Percentiles rank a stretch among this genome's conserved stretches.
Conservation (phyloP, 2,888 invertebrate genomes). For the Hetaerina titia region DNA sequence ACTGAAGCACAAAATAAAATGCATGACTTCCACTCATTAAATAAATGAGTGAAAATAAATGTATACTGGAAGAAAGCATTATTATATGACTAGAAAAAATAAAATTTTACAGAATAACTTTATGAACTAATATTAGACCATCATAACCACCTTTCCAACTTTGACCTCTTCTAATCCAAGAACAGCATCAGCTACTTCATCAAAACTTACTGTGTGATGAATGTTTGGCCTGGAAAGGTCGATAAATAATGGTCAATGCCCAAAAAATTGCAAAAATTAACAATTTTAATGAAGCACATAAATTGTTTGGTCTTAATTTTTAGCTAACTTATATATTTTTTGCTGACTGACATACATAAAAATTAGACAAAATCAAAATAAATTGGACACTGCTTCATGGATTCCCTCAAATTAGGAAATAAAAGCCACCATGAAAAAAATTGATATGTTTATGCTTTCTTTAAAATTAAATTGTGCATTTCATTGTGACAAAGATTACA, state of each 20-base stretch:
- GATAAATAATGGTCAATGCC: not conserved
- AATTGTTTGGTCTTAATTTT: too few relatives aligned
- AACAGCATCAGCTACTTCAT: constrained; percentile 74
- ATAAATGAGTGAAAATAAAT: not conserved
- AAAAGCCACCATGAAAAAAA: too few relatives aligned
- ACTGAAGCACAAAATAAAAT: not conserved
- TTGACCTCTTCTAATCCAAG: constrained; percentile 73
- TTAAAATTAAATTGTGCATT: too few relatives aligned
- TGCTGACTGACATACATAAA: too few relatives aligned
- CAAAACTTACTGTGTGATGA: constrained; percentile 75
- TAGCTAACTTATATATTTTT: not conserved
- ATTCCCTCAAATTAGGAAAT: not conserved
- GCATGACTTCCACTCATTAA: not conserved
- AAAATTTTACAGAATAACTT: not conserved
- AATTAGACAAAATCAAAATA: not conserved
- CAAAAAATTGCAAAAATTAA: too few relatives aligned
- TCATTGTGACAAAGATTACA: too few relatives aligned
- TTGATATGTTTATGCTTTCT: too few relatives aligned
- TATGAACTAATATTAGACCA: not conserved
- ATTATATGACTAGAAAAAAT: not conserved
- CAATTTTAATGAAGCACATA: not conserved
- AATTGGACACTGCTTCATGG: not conserved
- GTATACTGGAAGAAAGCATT: not conserved
- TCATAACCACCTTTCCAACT: constrained; percentile 75
- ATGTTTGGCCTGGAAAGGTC: constrained; percentile 73